Conservation (phyloP, 2,797 vertebrate species). For the Crax fasciolata region DNA sequence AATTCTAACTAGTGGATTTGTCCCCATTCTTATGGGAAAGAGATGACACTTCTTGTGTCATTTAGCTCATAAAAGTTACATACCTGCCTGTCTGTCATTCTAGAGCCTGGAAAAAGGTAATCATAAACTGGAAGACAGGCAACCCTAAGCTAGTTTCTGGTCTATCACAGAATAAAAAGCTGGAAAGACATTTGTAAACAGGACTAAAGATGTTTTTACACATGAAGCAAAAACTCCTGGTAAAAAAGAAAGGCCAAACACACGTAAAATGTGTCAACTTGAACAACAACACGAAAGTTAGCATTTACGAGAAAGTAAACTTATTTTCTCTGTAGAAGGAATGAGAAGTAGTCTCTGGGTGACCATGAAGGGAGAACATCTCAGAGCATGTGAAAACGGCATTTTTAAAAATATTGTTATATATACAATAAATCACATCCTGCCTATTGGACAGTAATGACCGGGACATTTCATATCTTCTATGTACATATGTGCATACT, state of each 20-base stretch:
- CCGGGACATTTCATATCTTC: not conserved
- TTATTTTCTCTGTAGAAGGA: not conserved
- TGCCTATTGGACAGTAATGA: not conserved
- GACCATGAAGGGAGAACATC: not conserved
- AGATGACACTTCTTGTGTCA: not conserved
- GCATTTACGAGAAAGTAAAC: not conserved
- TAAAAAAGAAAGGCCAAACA: not conserved
- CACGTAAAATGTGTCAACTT: not conserved
- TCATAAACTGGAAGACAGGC: not conserved
- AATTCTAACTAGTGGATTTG: not conserved
- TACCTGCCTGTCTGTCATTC: not conserved
- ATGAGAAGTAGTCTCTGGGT: not conserved
- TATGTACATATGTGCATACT: not conserved
- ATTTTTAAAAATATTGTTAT: not conserved
- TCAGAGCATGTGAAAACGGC: not conserved
- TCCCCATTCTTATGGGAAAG: not conserved
- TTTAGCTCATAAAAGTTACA: not conserved
- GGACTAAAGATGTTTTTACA: not conserved
- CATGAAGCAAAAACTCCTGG: not conserved
- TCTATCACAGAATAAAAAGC: not conserved
- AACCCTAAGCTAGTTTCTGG: not conserved
- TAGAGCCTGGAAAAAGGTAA: not conserved
- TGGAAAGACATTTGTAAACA: not conserved
- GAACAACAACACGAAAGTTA: not conserved
- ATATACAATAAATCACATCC: not conserved